A percentile compares a stretch with the other conserved stretches of the same genome.
Evolutionary conservation across 2,888 invertebrate genomes (phyloP).

Genomic region (Tryphoninae sp.): DNA sequence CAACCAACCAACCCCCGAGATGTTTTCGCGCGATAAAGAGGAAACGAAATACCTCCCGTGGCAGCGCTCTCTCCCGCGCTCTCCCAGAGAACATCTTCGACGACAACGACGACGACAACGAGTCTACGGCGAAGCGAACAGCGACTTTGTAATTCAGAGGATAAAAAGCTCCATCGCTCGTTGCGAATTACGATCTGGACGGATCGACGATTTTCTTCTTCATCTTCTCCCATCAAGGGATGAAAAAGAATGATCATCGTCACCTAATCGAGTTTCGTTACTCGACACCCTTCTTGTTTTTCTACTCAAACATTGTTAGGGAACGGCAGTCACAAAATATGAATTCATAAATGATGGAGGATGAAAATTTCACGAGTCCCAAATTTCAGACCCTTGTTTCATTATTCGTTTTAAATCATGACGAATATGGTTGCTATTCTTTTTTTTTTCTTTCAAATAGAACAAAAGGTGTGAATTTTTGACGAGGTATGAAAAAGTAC

Average conservation of each 20-base stretch:
- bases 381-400: no score
- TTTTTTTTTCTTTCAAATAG: neutral
- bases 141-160: conserved; percentile 33
- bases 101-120: conserved; percentile 27
- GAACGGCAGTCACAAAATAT: neutral
- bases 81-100: conserved; percentile 6
- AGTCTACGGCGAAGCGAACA: conserved; percentile 50
- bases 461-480: neutral
- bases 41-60: conserved; percentile 53
- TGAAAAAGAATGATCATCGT: conserved; percentile 17
- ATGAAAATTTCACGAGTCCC: neutral
- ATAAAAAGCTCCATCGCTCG: conserved; percentile 38
- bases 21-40: conserved; percentile 60
- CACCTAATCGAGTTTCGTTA: conserved; percentile 22
- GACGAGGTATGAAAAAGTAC: conserved; percentile 1
- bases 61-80: conserved; percentile 23
- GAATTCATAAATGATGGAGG: neutral
- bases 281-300: neutral
- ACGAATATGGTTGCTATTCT: no score
- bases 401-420: no score
- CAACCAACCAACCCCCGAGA: conserved; percentile 52
- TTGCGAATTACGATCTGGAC: conserved; percentile 19
- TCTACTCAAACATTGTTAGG: neutral
- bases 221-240: conserved; percentile 14
- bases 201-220: conserved; percentile 18